Evolutionary conservation across 2,113 vertebrate genomes (phyloP), one percentile per base, ranked within the genome.

Genomic region (Strix aluco): DNA sequence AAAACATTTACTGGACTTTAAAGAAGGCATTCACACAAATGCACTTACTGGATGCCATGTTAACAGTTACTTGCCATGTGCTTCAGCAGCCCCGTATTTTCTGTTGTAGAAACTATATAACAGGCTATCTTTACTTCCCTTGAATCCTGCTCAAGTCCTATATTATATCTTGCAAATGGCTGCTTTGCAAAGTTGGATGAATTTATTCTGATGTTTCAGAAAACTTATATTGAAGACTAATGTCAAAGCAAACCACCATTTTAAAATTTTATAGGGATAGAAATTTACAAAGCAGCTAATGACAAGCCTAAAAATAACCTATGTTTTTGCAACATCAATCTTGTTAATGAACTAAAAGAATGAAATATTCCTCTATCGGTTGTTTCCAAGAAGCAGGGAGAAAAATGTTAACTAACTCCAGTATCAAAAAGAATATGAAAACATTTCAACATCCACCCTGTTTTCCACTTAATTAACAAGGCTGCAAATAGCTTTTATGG

Each of bases 241-340:
- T 49, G 21, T 67, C 80, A 81, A 88, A 92, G 47, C 21, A 88
- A 93, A 86, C 59, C 11, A 62, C 9, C 21, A n/a, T 55, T 91
- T 57, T 44, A 86, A 94, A 42, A 1, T 46, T 84, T 86, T 38
- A 51, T 55, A 59, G 55, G 34, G 19, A 49, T 32, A 44, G 65
- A 88, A 62, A 73, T 92, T 77, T 77, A 54, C 36, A 42, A 49
- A 73, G 59, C 72, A 81, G 49, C n/a, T 88, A 92, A 88, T 2
- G 10, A 58, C 29, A 87, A 94, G 27, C 21, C 86, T 94, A 89
- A 95, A 94, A 92, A 92, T 86, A 92, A 62, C 55, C 7, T 49
- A 38, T 78, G 91, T 86, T 57, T 85, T 92, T 67, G 84, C 47
- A 88, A 71, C 38, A 88, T 93, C 83, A 81, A 30, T 92, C 75